Evolutionary conservation across 2,113 vertebrate species (phyloP), one percentile per base, ranked within the genome.

Genomic region (Sinocyclocheilus rhinocerous): DNA sequence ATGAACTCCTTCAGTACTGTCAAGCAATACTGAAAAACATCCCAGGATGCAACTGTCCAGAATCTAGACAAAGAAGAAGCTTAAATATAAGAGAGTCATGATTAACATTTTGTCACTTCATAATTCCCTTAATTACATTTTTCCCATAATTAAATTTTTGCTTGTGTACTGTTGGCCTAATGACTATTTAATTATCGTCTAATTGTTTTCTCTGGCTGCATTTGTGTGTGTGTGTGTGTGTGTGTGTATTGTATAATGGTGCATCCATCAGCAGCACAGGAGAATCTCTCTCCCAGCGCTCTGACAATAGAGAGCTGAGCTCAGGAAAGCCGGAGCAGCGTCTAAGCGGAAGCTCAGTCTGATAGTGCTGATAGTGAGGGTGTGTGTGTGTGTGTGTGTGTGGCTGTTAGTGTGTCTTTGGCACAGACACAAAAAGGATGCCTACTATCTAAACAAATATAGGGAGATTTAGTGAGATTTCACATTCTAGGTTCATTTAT

Each of bases 291-390:
- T 45, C 42, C 9, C 42, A 45, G 42, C 42, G 9, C 63, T 76
- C 42, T 70, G 39, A 85, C 85, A 84, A 86, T 88, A 81, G 81
- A 39, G 36, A 59, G 42, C 29, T 42, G 36, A 10, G 75, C 52
- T 48, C 67, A 86, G 81, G 65, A 85, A 81, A 65, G 29, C 29
- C 29, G 29, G 29, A 33, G 76, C 84, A 8, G 45, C 83, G 18
- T 36, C 36, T 45, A 20, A 83, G 70, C 45, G 42, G 85, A 83
- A 20, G 67, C 29, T 70, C 67, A 20, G 29, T 36, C 67, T 70
- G 67, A 36, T 18, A 20, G 29, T 10, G 7, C 29, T 33, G 29
- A 33, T 33, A 33, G 29, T 33, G 29, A 33, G 15, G 6, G 67
- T 33, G 67, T 16, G 1, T 12, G 9, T 12, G 8, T 1, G 8